phyloP scores from a whole-genome alignment of 2,888 invertebrate genomes.

The Cerastis leucographa region DNA sequence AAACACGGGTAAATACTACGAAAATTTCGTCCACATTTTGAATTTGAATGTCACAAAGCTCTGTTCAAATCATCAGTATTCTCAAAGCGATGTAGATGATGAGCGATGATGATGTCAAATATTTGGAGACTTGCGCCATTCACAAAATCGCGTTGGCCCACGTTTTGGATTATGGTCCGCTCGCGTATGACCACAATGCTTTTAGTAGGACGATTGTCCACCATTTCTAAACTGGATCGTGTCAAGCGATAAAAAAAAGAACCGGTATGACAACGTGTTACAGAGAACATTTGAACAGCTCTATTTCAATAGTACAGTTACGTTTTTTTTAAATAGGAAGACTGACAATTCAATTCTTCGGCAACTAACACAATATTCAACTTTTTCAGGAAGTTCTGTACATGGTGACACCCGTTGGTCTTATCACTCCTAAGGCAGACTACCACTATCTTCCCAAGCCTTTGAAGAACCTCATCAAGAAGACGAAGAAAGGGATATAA shows the following conservation, averaged over 20 bases:
- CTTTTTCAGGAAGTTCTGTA: constrained; percentile 54
- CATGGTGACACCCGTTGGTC: constrained; percentile 70
- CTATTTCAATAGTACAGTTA: background rate
- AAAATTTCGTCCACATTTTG: background rate
- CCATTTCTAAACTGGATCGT: background rate
- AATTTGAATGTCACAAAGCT: background rate
- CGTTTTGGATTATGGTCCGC: background rate
- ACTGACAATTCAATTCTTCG: background rate
- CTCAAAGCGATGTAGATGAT: background rate
- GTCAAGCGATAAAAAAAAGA: background rate
- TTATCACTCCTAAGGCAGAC: constrained; percentile 52
- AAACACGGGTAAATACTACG: constrained; percentile 49
- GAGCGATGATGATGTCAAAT: too few relatives aligned
- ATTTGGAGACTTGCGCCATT: background rate
- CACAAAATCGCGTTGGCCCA: background rate
- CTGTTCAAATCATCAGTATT: background rate
- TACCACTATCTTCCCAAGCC: constrained; percentile 33
- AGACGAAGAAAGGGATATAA: constrained; percentile 38
- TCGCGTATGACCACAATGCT: background rate
- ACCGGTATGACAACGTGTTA: background rate
- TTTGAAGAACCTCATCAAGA: constrained; percentile 42
- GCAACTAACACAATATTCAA: background rate
- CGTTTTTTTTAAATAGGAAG: background rate
- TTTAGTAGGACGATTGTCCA: background rate
- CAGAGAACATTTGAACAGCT: background rate